These are phyloP conservation scores for Sebastes umbrosus DNA, from an alignment of 2,797 vertebrate genomes.

Conservation along the genomic window DNA sequence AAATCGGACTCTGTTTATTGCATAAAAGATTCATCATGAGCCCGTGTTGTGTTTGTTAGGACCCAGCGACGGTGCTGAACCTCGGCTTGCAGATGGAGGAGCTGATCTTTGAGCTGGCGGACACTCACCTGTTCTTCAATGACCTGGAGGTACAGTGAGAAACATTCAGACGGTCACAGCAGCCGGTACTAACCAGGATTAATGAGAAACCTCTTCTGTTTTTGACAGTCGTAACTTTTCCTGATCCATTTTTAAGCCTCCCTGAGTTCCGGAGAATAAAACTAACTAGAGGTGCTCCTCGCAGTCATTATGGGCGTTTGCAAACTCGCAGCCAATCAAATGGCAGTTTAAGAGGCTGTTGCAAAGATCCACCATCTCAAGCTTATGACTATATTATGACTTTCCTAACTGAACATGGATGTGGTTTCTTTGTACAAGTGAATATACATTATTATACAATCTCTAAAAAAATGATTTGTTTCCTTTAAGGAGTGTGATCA, in stretches of 20 bases:
- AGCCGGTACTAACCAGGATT: not conserved
- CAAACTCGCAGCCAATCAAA: not conserved
- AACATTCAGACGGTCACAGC: not conserved
- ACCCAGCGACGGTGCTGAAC: conserved; percentile 92
- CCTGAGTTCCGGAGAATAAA: not conserved
- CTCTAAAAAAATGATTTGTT: not conserved
- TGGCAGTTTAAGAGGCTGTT: not conserved
- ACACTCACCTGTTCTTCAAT: conserved; percentile 99
- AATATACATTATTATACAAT: not conserved
- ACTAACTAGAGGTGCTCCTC: not conserved
- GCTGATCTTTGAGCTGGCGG: conserved; percentile 98
- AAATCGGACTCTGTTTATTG: not conserved
- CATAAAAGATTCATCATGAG: not conserved
- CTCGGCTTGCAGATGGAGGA: conserved; percentile 98
- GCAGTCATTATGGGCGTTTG: too few relatives aligned
- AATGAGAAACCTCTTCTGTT: not conserved
- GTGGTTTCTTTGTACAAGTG: not conserved
- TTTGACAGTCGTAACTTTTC: not conserved
- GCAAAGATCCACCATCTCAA: not conserved
- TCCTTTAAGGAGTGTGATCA: conserved; percentile 95
- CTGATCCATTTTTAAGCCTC: not conserved
- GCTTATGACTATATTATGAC: not conserved
- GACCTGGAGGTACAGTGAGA: conserved; percentile 90
- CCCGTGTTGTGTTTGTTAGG: conserved; percentile 74
- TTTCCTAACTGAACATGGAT: not conserved